Evolutionary conservation across 2,113 vertebrate genomes (phyloP).

Genomic region (Plotosus lineatus): DNA sequence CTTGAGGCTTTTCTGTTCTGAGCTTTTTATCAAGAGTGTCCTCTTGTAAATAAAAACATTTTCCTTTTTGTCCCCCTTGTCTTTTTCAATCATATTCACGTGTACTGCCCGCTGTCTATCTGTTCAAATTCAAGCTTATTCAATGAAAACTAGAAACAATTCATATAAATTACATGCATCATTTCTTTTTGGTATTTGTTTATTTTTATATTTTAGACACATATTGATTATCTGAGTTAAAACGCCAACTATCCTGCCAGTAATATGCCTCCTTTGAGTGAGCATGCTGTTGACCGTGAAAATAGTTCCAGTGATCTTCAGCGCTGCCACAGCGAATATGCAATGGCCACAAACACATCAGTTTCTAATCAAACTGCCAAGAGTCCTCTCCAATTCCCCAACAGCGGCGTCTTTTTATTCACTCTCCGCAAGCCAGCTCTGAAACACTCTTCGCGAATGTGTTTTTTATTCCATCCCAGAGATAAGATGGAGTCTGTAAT

Average conservation of each 20-base stretch:
- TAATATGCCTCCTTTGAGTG: not conserved
- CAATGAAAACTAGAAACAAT: not conserved
- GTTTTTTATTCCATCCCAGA: constrained; percentile 76
- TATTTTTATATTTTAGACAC: not conserved
- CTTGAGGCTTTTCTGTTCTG: not conserved
- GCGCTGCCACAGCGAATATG: constrained; percentile 30
- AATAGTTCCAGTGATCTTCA: constrained; percentile 15
- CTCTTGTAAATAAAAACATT: not conserved
- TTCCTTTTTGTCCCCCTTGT: not conserved
- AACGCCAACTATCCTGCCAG: not conserved
- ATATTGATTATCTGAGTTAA: constrained; percentile 4
- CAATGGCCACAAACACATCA: constrained; percentile 72
- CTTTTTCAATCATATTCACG: not conserved
- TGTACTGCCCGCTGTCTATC: not conserved
- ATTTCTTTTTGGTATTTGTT: not conserved
- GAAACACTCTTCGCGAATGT: constrained; percentile 80
- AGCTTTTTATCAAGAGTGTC: not conserved
- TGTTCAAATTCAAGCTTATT: not conserved
- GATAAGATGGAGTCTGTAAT: constrained; percentile 86
- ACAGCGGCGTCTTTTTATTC: constrained; percentile 74
- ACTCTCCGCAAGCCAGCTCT: constrained; percentile 74
- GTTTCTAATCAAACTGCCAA: constrained; percentile 80
- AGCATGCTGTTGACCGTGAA: not conserved
- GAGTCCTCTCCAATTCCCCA: constrained; percentile 56
- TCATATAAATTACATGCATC: not conserved